A percentile compares a stretch with the other conserved stretches of the same genome.
phyloP scores from a whole-genome alignment of 2,113 vertebrate genomes.

The Bucco capensis region DNA sequence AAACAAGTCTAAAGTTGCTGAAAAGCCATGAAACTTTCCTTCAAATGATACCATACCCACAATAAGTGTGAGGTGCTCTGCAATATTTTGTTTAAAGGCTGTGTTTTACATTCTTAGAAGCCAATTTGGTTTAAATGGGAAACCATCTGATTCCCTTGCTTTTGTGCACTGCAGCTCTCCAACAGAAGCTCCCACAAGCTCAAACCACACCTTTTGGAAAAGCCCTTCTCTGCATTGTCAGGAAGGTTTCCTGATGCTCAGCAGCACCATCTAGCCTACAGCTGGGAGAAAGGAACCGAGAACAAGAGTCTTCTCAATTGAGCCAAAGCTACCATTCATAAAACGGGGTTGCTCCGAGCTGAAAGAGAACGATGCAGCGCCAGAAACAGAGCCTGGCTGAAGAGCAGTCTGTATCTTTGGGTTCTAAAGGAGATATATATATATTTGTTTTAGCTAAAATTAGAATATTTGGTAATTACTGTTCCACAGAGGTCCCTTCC shows the following conservation, averaged over 20 bases:
- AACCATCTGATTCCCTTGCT: neutral
- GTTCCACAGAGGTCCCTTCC: neutral
- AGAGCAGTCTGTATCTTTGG: neutral
- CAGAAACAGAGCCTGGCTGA: neutral
- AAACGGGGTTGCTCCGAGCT: neutral
- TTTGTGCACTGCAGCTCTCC: neutral
- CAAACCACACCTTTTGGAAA: neutral
- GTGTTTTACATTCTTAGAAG: neutral
- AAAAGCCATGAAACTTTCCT: neutral
- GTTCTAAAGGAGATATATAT: neutral
- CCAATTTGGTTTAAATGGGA: neutral
- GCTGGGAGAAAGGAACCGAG: neutral
- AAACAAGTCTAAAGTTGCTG: neutral
- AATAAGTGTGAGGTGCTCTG: neutral
- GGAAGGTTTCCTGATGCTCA: neutral
- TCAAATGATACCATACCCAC: neutral
- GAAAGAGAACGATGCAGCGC: fast-evolving
- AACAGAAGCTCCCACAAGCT: neutral
- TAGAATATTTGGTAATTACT: neutral
- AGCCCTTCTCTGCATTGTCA: neutral
- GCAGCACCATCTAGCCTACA: conserved; percentile 60
- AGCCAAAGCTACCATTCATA: conserved; percentile 45
- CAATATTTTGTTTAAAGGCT: neutral
- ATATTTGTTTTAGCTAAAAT: neutral
- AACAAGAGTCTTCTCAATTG: neutral